Base-by-base conservation (phyloP, 2,113 vertebrate species). In the Xenus cinereus region DNA sequence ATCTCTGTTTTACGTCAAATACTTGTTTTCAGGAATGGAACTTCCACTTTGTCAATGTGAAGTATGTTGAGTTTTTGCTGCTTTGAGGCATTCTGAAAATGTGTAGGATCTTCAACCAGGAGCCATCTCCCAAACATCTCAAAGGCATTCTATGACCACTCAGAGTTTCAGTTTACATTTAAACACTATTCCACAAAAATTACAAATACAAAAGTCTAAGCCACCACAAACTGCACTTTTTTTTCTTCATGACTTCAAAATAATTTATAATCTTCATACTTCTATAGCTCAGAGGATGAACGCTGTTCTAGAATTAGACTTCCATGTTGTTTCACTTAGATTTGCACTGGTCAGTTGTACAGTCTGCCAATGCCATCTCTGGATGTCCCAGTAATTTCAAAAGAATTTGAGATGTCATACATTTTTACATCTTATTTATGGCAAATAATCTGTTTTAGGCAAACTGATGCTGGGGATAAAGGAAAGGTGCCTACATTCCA, bases 141-240 rank as follows among this genome's bases (percentile, higher is more conserved):
- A 97, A 96, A 95, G 62, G 69, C 84, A 69, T 96, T 87, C 74
- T 22, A 33, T 93, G 91, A 95, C 94, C 96, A 95, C 77, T 69
- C 86, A 92, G 93, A 76, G n/a, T 73, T 92, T 45, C 37, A 23
- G 26, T 45, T 84, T 24, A 95, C 72, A 75, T 56, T 77, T 33
- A 91, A 89, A 87, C 69, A 94, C 66, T 51, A 4, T 14, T 94
- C 50, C 89, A 97, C 93, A 87, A 57, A 78, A 78, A 8, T 8
- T 63, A 94, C 89, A 74, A 62, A 79, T 79, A 89, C 57, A 64
- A 39, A 90, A 20, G 35, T 71, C 85, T 84, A 67, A 90, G 83
- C n/a, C 39, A 93, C 30, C 69, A 88, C 30, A 91, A 84, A 53
- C 10, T 20, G 8, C 9, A 9, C 14, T 17, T 87, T n/a, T 35